Conservation (phyloP, 1,140 invertebrate species). For the Teleogryllus occipitalis region DNA sequence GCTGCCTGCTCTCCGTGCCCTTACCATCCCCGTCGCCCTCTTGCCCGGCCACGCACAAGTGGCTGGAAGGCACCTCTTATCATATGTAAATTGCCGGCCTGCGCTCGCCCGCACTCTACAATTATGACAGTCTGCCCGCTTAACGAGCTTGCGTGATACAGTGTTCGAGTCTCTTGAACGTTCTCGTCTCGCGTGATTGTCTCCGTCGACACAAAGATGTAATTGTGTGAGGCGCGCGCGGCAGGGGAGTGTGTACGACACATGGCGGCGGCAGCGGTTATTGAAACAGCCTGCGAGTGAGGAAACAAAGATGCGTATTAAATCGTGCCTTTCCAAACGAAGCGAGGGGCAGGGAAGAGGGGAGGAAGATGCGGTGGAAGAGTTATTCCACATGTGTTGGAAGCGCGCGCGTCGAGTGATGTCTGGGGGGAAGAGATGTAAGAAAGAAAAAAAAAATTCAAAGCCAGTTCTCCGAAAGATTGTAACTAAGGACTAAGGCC, state of each 20-base stretch:
- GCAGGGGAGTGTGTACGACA: background rate
- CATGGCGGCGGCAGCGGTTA: background rate
- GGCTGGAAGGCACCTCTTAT: background rate
- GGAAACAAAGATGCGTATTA: background rate
- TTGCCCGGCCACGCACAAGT: background rate
- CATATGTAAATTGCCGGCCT: background rate
- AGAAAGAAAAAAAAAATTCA: too few relatives aligned
- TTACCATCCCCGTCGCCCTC: background rate
- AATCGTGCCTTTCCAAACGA: background rate
- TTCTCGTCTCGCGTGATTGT: background rate
- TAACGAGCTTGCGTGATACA: background rate
- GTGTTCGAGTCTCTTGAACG: background rate
- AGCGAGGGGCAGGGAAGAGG: too few relatives aligned
- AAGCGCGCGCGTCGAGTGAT: too few relatives aligned
- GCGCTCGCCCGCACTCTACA: background rate
- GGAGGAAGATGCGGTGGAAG: background rate
- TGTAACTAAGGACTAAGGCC: too few relatives aligned
- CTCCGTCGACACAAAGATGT: background rate
- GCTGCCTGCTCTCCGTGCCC: background rate
- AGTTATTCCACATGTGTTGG: background rate
- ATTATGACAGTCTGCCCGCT: background rate
- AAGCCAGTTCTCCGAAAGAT: too few relatives aligned
- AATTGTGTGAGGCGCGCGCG: background rate
- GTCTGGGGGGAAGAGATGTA: too few relatives aligned
- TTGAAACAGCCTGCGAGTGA: background rate